These are phyloP conservation scores for Epizoanthus illoricatus DNA, from an alignment of 92 coral and sea anemone species.

Conservation along the genomic window DNA sequence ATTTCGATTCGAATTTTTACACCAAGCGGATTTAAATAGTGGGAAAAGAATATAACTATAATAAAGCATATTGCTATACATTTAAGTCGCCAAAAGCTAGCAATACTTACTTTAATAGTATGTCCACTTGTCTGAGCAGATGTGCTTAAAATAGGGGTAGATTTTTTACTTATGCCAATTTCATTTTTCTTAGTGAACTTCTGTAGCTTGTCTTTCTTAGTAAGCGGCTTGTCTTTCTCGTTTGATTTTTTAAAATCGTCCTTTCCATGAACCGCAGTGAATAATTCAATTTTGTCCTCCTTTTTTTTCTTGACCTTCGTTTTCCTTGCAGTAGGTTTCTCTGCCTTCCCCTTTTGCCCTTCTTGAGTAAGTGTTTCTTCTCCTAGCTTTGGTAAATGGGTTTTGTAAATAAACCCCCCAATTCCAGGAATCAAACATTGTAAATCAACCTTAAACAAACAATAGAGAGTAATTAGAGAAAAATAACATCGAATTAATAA, in stretches of 20 bases:
- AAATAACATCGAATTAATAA: background rate
- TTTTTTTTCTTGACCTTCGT: background rate
- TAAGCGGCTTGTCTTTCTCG: background rate
- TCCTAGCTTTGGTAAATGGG: conserved; percentile 23
- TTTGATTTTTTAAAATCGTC: background rate
- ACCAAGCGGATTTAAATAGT: too few species aligned
- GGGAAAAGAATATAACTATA: too few species aligned
- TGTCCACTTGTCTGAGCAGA: too few species aligned
- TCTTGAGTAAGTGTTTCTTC: background rate
- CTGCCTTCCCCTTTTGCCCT: too few species aligned
- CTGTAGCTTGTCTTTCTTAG: background rate
- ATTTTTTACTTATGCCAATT: background rate
- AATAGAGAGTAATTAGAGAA: background rate
- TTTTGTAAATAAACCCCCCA: conserved; percentile 16
- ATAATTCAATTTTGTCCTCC: background rate
- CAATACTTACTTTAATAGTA: too few species aligned
- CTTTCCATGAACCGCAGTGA: background rate
- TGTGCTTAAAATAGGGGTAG: background rate
- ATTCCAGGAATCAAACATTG: conserved; percentile 15
- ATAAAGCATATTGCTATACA: too few species aligned
- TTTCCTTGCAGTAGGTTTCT: background rate
- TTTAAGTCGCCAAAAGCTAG: too few species aligned
- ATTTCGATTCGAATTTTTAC: too few species aligned
- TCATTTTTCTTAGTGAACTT: background rate
- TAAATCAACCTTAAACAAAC: conserved; percentile 17